These are phyloP conservation scores for Lottia gigantea DNA, from an alignment of 2,888 invertebrate genomes.

Conservation along the genomic window DNA sequence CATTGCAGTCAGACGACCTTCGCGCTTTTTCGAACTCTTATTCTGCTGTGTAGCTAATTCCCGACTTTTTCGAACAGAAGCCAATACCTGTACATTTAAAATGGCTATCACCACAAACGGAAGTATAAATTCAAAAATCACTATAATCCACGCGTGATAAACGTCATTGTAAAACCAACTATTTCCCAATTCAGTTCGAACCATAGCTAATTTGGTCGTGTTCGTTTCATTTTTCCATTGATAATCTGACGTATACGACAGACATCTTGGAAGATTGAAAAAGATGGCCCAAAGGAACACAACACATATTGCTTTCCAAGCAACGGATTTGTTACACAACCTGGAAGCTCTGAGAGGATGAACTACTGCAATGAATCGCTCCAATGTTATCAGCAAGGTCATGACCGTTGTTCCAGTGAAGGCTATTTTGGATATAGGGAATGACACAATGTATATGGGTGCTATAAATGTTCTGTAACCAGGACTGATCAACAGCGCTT, in stretches of 20 bases:
- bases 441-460: slow-evolving; percentile 26
- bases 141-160: slow-evolving; percentile 30
- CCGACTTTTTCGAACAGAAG: slow-evolving; percentile 24
- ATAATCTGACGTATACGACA: slow-evolving; percentile 26
- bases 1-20: slow-evolving; percentile 32
- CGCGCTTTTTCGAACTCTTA: not conserved
- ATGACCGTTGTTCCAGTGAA: slow-evolving; percentile 29
- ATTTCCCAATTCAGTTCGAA: slow-evolving; percentile 29
- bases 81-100: slow-evolving; percentile 27
- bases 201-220: slow-evolving; percentile 22
- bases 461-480: slow-evolving; percentile 19
- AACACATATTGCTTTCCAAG: slow-evolving; percentile 19
- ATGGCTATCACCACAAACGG: slow-evolving; percentile 27
- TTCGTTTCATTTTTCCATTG: slow-evolving; percentile 19
- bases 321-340: slow-evolving; percentile 25
- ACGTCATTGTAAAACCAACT: slow-evolving; percentile 30
- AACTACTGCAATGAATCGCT: slow-evolving; percentile 32
- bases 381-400: slow-evolving; percentile 32
- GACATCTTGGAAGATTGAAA: slow-evolving; percentile 29
- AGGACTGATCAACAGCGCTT: slow-evolving; percentile 16
- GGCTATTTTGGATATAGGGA: slow-evolving; percentile 25
- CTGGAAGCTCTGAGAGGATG: slow-evolving; percentile 29
- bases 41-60: not conserved
- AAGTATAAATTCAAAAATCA: slow-evolving; percentile 29
- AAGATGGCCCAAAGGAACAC: slow-evolving; percentile 28